These are phyloP conservation scores for Crematogaster levior DNA, from an alignment of 2,888 invertebrate genomes.

Conservation along the genomic window DNA sequence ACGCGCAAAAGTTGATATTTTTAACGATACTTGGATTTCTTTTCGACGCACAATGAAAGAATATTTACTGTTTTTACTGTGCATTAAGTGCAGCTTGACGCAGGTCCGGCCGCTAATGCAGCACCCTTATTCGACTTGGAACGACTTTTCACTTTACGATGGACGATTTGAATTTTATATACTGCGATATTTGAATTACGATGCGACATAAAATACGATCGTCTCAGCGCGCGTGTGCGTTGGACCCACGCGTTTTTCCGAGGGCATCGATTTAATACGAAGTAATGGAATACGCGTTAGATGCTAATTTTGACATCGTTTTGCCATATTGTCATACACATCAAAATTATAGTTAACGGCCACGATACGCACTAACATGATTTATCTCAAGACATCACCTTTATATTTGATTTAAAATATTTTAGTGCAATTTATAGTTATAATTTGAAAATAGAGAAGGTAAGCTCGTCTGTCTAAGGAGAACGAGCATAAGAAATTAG, in stretches of 20 bases:
- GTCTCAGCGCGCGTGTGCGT: constrained; percentile 21
- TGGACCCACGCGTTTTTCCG: constrained; percentile 9
- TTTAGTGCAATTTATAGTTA: background rate
- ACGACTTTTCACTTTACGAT: constrained; percentile 66
- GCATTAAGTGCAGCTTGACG: constrained; percentile 55
- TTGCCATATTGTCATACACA: background rate
- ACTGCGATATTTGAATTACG: constrained; percentile 65
- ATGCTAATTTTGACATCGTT: background rate
- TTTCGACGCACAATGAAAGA: constrained; percentile 22
- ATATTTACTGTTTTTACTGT: constrained; percentile 50
- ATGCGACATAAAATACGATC: constrained; percentile 57
- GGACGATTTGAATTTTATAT: constrained; percentile 66
- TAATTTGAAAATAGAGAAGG: background rate
- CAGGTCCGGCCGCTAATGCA: constrained; percentile 55
- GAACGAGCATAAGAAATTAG: background rate
- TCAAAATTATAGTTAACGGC: background rate
- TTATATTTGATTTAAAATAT: background rate
- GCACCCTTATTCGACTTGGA: constrained; percentile 59
- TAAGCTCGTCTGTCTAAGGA: background rate
- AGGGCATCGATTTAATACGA: constrained; percentile 4
- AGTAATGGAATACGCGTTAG: background rate
- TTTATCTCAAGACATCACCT: background rate
- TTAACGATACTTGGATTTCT: constrained; percentile 50
- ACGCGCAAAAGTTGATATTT: constrained; percentile 28
- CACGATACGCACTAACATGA: background rate